Conservation (phyloP, 2,797 vertebrate species). For the Harpagifer antarcticus region DNA sequence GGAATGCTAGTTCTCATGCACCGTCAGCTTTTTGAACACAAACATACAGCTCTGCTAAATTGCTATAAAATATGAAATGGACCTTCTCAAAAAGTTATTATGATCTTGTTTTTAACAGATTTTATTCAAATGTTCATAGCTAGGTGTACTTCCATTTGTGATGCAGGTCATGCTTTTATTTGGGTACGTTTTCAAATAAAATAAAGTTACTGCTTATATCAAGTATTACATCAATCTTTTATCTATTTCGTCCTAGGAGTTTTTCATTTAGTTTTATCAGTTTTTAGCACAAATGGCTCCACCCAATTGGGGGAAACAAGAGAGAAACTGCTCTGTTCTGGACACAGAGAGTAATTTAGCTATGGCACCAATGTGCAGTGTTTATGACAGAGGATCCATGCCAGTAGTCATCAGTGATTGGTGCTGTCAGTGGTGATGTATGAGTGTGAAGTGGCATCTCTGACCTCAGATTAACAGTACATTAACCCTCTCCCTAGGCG, state of each 20-base stretch:
- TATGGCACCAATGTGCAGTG: slow-evolving; percentile 4
- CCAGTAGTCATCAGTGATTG: slow-evolving; percentile 57
- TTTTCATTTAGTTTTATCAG: slow-evolving; percentile 4
- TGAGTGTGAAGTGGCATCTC: slow-evolving; percentile 68
- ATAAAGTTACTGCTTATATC: neutral
- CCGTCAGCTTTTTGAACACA: slow-evolving; percentile 71
- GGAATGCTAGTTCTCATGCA: slow-evolving; percentile 75
- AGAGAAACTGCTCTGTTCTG: slow-evolving; percentile 13
- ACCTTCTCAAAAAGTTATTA: neutral
- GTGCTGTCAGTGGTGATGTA: slow-evolving; percentile 80
- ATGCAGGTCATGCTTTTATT: neutral
- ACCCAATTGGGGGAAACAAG: neutral
- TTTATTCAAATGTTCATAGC: neutral
- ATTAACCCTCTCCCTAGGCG: slow-evolving; percentile 79
- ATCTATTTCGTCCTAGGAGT: neutral
- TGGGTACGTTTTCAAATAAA: neutral
- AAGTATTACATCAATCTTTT: neutral
- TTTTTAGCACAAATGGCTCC: slow-evolving; percentile 5
- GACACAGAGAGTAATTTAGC: slow-evolving; percentile 27
- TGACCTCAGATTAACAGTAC: slow-evolving; percentile 86
- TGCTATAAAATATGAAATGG: slow-evolving; percentile 25
- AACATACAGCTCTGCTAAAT: slow-evolving; percentile 45
- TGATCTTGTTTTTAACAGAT: neutral
- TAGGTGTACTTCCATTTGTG: neutral
- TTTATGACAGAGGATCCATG: slow-evolving; percentile 62